Percentiles rank a stretch among this genome's conserved stretches.
Evolutionary conservation across 1,140 invertebrate genomes (phyloP).

Genomic region (Acromyrmex echinatior): DNA sequence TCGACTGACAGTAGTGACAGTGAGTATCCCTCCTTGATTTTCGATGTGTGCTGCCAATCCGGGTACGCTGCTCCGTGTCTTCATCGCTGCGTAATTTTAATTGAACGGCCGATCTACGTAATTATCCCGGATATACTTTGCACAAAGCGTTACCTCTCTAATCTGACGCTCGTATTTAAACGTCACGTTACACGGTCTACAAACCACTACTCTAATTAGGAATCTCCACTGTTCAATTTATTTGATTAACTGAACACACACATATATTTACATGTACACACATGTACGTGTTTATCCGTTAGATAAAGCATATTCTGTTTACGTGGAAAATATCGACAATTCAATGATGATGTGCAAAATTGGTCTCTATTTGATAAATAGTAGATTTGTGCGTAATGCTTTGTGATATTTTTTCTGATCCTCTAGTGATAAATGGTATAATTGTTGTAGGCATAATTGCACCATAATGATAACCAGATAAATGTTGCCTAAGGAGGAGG

Average conservation of each 20-base stretch:
- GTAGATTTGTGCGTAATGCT: conserved; percentile 4
- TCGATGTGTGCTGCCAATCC: background rate
- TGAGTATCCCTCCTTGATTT: conserved; percentile 28
- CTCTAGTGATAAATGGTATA: conserved; percentile 1
- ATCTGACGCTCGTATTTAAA: background rate
- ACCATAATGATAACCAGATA: conserved; percentile 60
- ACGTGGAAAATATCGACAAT: background rate
- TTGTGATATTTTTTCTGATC: background rate
- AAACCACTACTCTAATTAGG: conserved; percentile 14
- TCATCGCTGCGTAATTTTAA: conserved; percentile 49
- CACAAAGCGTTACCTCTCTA: background rate
- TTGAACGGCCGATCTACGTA: conserved; percentile 27
- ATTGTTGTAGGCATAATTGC: conserved; percentile 70
- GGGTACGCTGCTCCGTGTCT: conserved; percentile 69
- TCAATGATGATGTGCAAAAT: background rate
- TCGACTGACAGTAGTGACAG: background rate
- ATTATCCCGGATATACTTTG: conserved; percentile 1
- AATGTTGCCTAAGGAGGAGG: conserved; percentile 82
- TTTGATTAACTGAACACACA: background rate
- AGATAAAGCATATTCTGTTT: background rate
- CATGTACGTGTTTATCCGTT: conserved; percentile 8
- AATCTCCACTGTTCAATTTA: background rate
- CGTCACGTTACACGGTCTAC: conserved; percentile 58
- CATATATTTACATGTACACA: background rate
- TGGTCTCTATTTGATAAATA: conserved; percentile 5